Conservation (phyloP, 2,888 invertebrate species). For the Tetranychus truncatus region DNA sequence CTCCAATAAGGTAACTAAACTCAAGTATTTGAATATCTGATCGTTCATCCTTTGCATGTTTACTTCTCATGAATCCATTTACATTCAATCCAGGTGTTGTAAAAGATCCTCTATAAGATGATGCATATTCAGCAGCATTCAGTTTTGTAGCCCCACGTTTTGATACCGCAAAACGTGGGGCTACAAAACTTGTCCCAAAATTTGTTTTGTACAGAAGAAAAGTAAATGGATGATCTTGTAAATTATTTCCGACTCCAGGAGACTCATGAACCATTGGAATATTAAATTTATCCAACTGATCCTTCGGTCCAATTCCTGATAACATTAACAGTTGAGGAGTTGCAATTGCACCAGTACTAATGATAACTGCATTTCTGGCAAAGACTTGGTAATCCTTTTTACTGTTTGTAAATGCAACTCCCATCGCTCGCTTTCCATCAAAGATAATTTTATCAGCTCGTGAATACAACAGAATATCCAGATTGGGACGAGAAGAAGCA, state of each 20-base stretch:
- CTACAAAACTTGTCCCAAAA: background rate
- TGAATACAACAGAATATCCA: background rate
- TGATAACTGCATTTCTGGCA: background rate
- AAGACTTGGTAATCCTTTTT: background rate
- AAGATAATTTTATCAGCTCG: background rate
- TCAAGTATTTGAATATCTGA: background rate
- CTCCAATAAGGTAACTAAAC: background rate
- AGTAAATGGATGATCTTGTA: slow-evolving; percentile 8
- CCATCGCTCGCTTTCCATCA: background rate
- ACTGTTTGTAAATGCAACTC: background rate
- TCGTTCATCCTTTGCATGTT: background rate
- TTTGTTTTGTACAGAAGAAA: background rate
- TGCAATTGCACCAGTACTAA: background rate
- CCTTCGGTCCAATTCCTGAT: background rate
- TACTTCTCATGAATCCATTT: background rate
- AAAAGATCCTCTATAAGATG: background rate
- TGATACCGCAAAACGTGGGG: too few relatives aligned
- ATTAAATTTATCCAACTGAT: background rate
- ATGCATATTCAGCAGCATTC: background rate
- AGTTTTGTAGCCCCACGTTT: too few relatives aligned
- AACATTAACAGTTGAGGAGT: background rate
- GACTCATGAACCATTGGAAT: background rate
- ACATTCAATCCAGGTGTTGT: background rate
- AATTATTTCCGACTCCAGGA: background rate
- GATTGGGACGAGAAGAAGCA: background rate